phyloP scores from a whole-genome alignment of 1,140 invertebrate genomes.

The Ctenoplectra terminalis region DNA sequence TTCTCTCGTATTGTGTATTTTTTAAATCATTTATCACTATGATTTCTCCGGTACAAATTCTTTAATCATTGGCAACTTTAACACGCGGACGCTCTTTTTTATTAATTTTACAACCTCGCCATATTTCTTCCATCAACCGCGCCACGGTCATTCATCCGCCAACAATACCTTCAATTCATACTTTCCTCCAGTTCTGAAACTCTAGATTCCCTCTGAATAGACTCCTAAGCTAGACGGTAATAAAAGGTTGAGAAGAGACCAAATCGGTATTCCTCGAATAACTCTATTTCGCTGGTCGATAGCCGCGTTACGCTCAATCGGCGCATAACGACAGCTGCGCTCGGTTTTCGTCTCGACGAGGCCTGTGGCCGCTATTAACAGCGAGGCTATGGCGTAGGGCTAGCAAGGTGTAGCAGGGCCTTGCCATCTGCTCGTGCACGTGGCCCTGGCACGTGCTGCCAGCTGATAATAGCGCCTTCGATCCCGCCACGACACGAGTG shows the following conservation, averaged over 20 bases:
- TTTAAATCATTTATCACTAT: too few relatives aligned
- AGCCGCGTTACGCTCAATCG: constrained; percentile 53
- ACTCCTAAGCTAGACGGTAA: too few relatives aligned
- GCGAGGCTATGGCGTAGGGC: constrained; percentile 62
- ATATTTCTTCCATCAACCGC: too few relatives aligned
- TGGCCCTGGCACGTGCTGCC: constrained; percentile 78
- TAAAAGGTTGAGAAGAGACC: neutral
- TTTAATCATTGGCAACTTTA: too few relatives aligned
- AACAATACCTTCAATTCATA: too few relatives aligned
- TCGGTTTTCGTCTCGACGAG: constrained; percentile 67
- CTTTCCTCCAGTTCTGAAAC: too few relatives aligned
- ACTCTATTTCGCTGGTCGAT: constrained; percentile 9
- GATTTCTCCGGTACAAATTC: too few relatives aligned
- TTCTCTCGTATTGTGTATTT: too few relatives aligned
- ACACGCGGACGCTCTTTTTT: too few relatives aligned
- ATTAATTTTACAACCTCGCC: too few relatives aligned
- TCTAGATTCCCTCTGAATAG: too few relatives aligned
- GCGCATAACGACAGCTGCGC: constrained; percentile 56
- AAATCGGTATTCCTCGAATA: constrained; percentile 5
- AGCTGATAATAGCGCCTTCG: constrained; percentile 78
- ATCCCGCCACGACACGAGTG: constrained; percentile 28
- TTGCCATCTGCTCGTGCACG: constrained; percentile 79
- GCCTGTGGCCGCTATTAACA: constrained; percentile 74
- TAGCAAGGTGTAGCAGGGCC: constrained; percentile 78
- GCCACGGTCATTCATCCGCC: too few relatives aligned